Percentiles rank a stretch among this genome's conserved stretches.
phyloP scores from a whole-genome alignment of 2,113 vertebrate species.

The Symphodus melops region DNA sequence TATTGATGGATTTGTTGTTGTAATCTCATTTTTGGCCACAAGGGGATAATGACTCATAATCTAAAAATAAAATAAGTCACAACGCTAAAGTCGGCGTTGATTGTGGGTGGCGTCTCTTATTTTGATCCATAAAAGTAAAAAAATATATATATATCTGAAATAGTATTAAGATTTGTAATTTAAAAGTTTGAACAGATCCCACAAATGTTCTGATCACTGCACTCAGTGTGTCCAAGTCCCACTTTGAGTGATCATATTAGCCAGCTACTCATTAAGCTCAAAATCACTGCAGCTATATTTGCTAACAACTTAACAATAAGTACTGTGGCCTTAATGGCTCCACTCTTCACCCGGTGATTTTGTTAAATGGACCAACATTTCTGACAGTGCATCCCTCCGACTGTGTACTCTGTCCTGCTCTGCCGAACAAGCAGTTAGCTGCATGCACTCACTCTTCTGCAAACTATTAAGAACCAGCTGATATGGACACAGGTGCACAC shows the following conservation, averaged over 20 bases:
- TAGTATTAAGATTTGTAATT: no score
- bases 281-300: constrained; percentile 27
- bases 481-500: constrained; percentile 3
- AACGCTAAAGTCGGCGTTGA: no score
- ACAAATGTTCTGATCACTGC: background rate
- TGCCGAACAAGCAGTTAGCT: constrained; percentile 10
- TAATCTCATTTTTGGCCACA: no score
- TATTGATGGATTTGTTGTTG: no score
- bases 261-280: constrained; percentile 9
- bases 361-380: constrained; percentile 17
- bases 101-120: no score
- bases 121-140: no score
- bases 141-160: no score
- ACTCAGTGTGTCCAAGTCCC: background rate
- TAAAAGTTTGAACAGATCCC: no score
- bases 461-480: background rate
- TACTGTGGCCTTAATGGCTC: background rate
- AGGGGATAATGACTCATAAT: no score
- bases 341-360: constrained; percentile 15
- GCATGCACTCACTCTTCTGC: constrained; percentile 3
- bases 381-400: constrained; percentile 23
- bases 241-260: constrained; percentile 4
- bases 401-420: constrained; percentile 22
- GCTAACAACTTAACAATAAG: constrained; percentile 44
- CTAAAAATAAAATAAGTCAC: no score